Conservation (phyloP, 1,140 invertebrate species). For the Oscheius sp. region DNA sequence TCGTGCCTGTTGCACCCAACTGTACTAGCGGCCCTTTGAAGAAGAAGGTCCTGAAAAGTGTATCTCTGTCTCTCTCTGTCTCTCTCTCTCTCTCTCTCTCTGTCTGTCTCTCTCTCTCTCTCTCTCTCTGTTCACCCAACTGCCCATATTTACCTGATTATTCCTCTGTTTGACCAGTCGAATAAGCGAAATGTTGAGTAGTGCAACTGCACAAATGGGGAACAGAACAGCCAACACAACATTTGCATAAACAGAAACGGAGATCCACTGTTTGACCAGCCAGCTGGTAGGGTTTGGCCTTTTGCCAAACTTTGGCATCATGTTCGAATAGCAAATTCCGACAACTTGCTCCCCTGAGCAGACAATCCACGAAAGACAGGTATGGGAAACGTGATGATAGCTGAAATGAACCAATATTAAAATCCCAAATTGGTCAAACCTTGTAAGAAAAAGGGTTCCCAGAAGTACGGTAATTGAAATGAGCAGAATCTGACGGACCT, state of each 20-base stretch:
- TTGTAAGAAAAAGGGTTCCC: slow-evolving; percentile 16
- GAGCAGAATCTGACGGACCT: slow-evolving; percentile 19
- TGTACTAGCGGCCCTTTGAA: slow-evolving; percentile 4
- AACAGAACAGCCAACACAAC: slow-evolving; percentile 19
- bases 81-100: background rate
- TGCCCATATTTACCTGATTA: slow-evolving; percentile 19
- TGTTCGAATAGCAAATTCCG: slow-evolving; percentile 21
- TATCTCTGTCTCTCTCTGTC: background rate
- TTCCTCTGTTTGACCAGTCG: slow-evolving; percentile 27
- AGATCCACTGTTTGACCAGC: background rate
- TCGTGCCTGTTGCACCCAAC: slow-evolving; percentile 14
- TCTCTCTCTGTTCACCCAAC: too few species aligned
- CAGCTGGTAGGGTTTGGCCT: background rate
- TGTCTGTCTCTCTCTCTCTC: background rate
- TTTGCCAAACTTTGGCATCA: background rate
- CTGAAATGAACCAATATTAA: background rate
- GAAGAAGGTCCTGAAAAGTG: slow-evolving; percentile 19
- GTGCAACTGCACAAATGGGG: slow-evolving; percentile 22
- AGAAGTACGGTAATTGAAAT: slow-evolving; percentile 13
- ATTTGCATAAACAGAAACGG: slow-evolving; percentile 18
- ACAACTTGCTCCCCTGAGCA: slow-evolving; percentile 11
- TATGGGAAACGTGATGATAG: slow-evolving; percentile 26
- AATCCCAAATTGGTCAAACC: too few species aligned
- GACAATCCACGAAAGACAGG: too few species aligned
- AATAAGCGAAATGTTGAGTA: slow-evolving; percentile 30